A percentile compares a stretch with the other conserved stretches of the same genome.
phyloP scores from a whole-genome alignment of 2,888 invertebrate genomes.

The Eupithecia insigniata region DNA sequence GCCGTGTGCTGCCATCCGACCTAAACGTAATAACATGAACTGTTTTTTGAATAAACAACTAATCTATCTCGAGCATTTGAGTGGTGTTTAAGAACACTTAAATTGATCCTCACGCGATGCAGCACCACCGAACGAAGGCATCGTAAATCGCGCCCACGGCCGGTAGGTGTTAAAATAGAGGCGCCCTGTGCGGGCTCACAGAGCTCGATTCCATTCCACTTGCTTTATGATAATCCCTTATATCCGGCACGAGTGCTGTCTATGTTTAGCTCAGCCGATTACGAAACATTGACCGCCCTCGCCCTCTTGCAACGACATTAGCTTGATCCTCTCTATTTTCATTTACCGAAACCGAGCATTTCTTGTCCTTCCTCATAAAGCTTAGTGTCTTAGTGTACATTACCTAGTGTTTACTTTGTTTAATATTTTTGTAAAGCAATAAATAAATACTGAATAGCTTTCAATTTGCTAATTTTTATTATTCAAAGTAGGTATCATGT shows the following conservation, averaged over 20 bases:
- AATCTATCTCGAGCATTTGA: slow-evolving; percentile 46
- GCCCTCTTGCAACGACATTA: slow-evolving; percentile 30
- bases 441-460: neutral
- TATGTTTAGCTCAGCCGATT: slow-evolving; percentile 70
- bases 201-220: slow-evolving; percentile 74
- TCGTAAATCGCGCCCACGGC: slow-evolving; percentile 81
- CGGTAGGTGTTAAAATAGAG: slow-evolving; percentile 82
- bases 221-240: slow-evolving; percentile 83
- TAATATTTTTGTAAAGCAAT: neutral
- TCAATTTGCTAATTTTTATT: neutral
- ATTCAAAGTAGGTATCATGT: slow-evolving; percentile 10
- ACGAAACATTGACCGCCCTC: slow-evolving; percentile 58
- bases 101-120: slow-evolving; percentile 59
- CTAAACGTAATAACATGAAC: slow-evolving; percentile 21
- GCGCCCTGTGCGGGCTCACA: slow-evolving; percentile 78
- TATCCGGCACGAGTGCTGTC: slow-evolving; percentile 75
- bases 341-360: neutral
- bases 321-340: neutral
- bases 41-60: slow-evolving; percentile 46
- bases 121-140: slow-evolving; percentile 54
- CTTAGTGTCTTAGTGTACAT: too few relatives aligned
- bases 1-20: slow-evolving; percentile 28
- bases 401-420: neutral
- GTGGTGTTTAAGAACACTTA: slow-evolving; percentile 51
- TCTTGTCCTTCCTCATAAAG: neutral